These are phyloP conservation scores for Lepilemur septentrionalis DNA, from an alignment of 2,797 vertebrate species.

Conservation along the genomic window DNA sequence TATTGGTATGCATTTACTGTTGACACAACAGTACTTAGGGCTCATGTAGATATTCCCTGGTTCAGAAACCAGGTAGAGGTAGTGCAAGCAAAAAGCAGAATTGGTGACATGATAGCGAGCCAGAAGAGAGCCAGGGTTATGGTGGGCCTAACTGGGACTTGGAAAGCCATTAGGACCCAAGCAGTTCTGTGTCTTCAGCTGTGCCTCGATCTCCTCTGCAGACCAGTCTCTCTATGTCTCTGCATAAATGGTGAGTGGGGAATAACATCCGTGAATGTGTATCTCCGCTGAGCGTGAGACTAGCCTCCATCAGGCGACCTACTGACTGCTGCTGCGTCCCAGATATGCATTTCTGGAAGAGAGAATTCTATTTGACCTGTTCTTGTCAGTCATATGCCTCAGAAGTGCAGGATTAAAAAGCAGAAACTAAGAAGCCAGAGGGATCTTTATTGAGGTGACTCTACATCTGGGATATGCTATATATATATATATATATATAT, in stretches of 20 bases:
- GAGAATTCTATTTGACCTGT: background rate
- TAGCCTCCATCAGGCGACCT: background rate
- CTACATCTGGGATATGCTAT: background rate
- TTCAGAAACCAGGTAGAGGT: background rate
- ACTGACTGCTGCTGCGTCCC: background rate
- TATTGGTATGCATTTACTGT: background rate
- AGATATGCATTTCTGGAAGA: background rate
- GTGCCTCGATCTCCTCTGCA: background rate
- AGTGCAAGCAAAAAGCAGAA: background rate
- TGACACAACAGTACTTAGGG: background rate
- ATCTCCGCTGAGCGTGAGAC: background rate
- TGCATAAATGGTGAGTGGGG: background rate
- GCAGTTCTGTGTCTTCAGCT: background rate
- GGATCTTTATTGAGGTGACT: background rate
- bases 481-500: background rate
- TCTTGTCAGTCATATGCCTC: background rate
- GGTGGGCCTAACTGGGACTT: background rate
- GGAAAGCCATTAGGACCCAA: background rate
- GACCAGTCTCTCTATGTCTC: background rate
- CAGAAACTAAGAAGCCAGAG: background rate
- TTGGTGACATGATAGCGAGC: rapidly evolving
- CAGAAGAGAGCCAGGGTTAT: background rate
- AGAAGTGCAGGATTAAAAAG: background rate
- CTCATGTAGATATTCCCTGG: background rate
- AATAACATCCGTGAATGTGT: background rate